phyloP scores from a whole-genome alignment of 2,888 invertebrate species.

The Chirona hameri region DNA sequence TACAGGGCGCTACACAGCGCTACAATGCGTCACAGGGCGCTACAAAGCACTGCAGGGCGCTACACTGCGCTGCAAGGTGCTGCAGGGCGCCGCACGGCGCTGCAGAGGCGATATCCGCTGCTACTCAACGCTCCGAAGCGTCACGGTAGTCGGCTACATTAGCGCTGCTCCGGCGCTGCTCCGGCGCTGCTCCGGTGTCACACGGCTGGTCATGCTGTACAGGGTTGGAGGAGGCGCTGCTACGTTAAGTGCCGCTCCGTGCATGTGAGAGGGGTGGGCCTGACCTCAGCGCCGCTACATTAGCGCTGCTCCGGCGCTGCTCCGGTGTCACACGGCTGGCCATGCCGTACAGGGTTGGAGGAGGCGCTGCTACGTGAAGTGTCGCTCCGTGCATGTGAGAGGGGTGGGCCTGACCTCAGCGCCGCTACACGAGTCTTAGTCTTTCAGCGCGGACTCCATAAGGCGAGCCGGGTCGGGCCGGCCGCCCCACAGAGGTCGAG shows the following conservation, averaged over 20 bases:
- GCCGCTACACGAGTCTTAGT: slow-evolving; percentile 2
- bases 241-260: not conserved
- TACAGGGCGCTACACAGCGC: no score
- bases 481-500: not conserved
- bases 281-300: not conserved
- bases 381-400: not conserved
- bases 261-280: not conserved
- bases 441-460: slow-evolving; percentile 26
- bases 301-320: no score
- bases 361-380: not conserved
- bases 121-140: not conserved
- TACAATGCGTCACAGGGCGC: no score
- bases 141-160: no score
- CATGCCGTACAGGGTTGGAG: not conserved
- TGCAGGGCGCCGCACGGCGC: not conserved
- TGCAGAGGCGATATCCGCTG: not conserved
- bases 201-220: not conserved
- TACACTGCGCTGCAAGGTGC: no score
- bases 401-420: not conserved
- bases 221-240: not conserved
- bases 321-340: no score
- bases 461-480: not conserved
- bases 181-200: no score
- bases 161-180: no score
- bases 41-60: no score